Conservation (phyloP, 2,888 invertebrate genomes). For the Erebia ligea region DNA sequence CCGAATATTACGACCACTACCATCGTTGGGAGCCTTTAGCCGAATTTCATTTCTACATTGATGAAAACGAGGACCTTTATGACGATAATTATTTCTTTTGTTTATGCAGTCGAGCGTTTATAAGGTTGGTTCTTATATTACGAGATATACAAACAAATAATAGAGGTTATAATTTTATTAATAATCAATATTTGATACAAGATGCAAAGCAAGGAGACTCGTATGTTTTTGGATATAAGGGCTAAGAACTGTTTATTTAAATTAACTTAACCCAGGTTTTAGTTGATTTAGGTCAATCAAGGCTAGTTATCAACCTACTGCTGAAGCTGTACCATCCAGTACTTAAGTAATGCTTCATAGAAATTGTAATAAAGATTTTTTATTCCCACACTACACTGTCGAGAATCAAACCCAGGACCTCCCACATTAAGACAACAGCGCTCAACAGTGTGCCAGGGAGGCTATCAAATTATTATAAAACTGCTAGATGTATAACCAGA, state of each 20-base stretch:
- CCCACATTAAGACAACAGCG: too few species aligned
- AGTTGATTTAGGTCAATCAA: too few species aligned
- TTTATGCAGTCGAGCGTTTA: conserved; percentile 87
- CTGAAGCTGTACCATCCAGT: too few species aligned
- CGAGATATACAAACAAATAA: not conserved
- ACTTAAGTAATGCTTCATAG: too few species aligned
- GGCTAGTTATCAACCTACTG: too few species aligned
- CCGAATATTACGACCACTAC: conserved; percentile 70
- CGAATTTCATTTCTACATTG: conserved; percentile 81
- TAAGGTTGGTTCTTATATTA: conserved; percentile 72
- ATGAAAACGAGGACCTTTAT: conserved; percentile 61
- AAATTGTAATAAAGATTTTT: too few species aligned
- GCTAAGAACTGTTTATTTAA: not conserved
- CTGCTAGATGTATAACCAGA: too few species aligned
- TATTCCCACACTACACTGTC: too few species aligned
- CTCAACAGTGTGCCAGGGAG: too few species aligned
- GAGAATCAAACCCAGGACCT: too few species aligned
- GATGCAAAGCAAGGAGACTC: not conserved
- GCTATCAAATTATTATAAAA: too few species aligned
- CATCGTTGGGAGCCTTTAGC: conserved; percentile 87
- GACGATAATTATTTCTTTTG: conserved; percentile 84
- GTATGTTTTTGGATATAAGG: not conserved
- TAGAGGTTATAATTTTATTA: not conserved
- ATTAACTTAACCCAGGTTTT: too few species aligned
- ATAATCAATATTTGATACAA: conserved; percentile 16